Base-by-base conservation (phyloP, 2,888 invertebrate species). In the Notodonta ziczac region DNA sequence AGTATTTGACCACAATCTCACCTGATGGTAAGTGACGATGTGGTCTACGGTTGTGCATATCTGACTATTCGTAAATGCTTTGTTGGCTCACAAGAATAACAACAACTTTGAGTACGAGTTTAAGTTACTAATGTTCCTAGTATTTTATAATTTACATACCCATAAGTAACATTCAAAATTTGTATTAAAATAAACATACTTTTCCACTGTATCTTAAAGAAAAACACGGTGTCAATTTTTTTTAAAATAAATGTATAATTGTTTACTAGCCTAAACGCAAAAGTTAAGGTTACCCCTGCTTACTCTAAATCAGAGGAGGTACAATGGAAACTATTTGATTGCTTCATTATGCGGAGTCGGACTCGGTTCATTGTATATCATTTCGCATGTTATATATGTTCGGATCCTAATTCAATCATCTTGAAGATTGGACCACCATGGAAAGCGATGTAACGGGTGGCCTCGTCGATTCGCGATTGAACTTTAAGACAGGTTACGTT, bases 321-420 rank as follows among this genome's bases (percentile, higher is more conserved):
- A 87, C 88, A 89, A 89, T 89, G 88, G 84, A 80, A 83, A 87
- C 87, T 89, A 90, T 91, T 90, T 89, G 91, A 93, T 93, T 92
- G 92, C 88, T 91, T 93, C 89, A 92, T 92, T 93, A 93, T 93
- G 86, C 92, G 81, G 78, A 84, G 86, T 85, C 83, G 86, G 87
- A 82, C 83, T 85, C 80, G 74, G 86, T 86, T 90, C 89, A 88
- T 87, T 92, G 91, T 91, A 90, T 93, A 91, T 91, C 91, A 92
- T 93, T 93, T 90, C 80, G 89, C 87, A 90, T 88, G 89, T 90
- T 92, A 90, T 90, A 89, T 91, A 88, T 85, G 88, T 85, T 87
- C 80, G 89, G 85, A 87, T 86, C 91, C 93, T 89, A 93, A 93
- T 93, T 93, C 93, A 92, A 93, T 91, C 93, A 91, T 93, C 86